Percentiles rank a stretch among this genome's conserved stretches.
Conservation (phyloP, 2,888 invertebrate genomes). For the Mactromeris polynyma region DNA sequence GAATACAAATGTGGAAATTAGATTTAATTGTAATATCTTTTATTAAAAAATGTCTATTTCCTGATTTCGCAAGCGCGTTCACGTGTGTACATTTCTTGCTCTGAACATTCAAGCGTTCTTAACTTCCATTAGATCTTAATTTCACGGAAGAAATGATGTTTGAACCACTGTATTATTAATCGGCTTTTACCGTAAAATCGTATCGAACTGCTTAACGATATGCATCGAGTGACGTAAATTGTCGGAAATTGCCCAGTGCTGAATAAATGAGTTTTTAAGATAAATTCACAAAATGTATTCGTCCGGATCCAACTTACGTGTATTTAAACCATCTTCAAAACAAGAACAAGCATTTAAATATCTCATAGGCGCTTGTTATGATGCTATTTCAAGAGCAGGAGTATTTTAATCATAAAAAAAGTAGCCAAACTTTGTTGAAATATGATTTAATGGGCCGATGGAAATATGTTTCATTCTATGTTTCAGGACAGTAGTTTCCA, state of each 20-base stretch:
- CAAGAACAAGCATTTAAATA: no score
- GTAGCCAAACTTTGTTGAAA: no score
- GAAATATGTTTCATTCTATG: neutral
- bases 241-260: neutral
- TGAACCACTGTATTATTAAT: neutral
- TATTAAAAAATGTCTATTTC: neutral
- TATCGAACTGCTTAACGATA: neutral
- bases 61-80: neutral
- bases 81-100: neutral
- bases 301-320: no score
- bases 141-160: neutral
- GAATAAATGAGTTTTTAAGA: neutral
- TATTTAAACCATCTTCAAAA: no score
- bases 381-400: no score
- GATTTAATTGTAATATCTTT: neutral
- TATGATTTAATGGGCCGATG: neutral
- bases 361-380: no score
- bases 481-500: neutral
- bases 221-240: neutral
- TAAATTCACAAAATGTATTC: no score
- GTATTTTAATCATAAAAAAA: no score
- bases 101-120: neutral
- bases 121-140: neutral
- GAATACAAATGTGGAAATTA: neutral
- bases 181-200: neutral